Evolutionary conservation across 1,140 invertebrate species (phyloP), one percentile per base, ranked within the genome.

Genomic region (Schlechtendalia chinensis): DNA sequence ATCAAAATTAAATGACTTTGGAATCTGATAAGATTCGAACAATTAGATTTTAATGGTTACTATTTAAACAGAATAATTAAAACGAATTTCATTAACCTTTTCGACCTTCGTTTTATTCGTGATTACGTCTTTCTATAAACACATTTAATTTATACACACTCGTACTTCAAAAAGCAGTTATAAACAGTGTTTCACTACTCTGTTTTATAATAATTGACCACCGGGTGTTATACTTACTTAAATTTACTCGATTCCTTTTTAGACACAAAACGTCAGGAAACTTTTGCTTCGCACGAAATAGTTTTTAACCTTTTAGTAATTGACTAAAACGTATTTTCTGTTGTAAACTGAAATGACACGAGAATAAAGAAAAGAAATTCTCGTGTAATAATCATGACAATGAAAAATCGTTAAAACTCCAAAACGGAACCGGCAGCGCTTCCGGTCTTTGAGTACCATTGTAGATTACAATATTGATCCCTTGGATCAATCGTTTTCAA

Each of bases 331-430:
- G 19, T 19, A n/a, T 32, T 6, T 5, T 8, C 63, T 1, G 59
- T 61, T 12, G 12, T 59, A 24, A 27, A 17, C 16, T 22, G n/a
- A 1, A 2, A 10, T n/a, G 14, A 50, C 17, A 5, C 12, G 39
- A 5, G n/a, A 45, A 47, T 14, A 24, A 24, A 45, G 5, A 67
- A 16, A 11, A 67, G 1, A 67, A 16, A 39, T 47, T 14, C 12
- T 47, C 65, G n/a, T 47, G 39, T 22, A 47, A 67, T 47, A 47
- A 67, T 22, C 39, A n/a, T 5, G n/a, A 67, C 65, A 24, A 16
- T 5, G n/a, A 67, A 67, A 67, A 67, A 67, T 67, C 65, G 65
- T 67, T 67, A 67, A 16, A 50, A 45, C 39, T 67, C n/a, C 11
- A 47, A 67, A 67, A 45, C 32, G 32, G 39, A 67, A 45, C n/a